Evolutionary conservation across 2,888 invertebrate genomes (phyloP).

Genomic region (Bimastos eiseni): DNA sequence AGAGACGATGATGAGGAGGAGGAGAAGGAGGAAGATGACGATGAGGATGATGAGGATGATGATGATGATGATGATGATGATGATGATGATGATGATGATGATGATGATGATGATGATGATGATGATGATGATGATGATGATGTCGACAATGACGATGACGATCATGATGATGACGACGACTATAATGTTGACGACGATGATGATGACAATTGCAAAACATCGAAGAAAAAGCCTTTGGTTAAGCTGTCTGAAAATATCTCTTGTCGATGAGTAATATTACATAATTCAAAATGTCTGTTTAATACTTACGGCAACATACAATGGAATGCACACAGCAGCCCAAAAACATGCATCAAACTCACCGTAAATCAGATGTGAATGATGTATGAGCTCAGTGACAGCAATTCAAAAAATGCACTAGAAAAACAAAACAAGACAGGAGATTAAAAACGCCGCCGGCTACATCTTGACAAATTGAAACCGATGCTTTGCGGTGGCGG

Average conservation of each 20-base stretch:
- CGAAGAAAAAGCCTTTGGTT: not conserved
- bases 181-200: too few relatives aligned
- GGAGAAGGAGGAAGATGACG: not conserved
- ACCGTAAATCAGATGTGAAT: not conserved
- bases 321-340: not conserved
- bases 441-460: not conserved
- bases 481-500: not conserved
- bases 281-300: not conserved
- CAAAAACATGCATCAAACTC: not conserved
- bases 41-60: not conserved
- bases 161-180: too few relatives aligned
- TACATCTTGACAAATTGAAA: not conserved
- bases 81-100: conserved; percentile 25
- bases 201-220: not conserved
- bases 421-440: not conserved
- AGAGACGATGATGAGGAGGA: not conserved
- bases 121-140: too few relatives aligned
- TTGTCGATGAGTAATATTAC: not conserved
- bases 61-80: conserved; percentile 26
- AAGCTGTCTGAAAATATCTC: not conserved
- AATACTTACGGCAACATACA: not conserved
- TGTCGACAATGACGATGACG: not conserved
- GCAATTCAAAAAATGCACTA: not conserved
- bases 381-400: not conserved
- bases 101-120: too few relatives aligned